phyloP scores from a whole-genome alignment of 2,113 vertebrate genomes.

The Sarotherodon lohbergeri region DNA sequence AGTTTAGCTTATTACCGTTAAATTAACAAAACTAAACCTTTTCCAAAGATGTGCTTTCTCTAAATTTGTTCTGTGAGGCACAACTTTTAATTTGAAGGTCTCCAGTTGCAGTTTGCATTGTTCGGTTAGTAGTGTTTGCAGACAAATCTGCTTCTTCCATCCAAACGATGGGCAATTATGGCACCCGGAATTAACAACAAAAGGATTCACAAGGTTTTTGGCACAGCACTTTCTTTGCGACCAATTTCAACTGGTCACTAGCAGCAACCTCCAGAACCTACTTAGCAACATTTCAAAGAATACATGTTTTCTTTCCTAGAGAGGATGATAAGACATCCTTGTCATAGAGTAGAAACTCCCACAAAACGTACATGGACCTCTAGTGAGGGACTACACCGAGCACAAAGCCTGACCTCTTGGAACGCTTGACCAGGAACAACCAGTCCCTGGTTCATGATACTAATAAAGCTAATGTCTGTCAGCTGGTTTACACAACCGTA shows the following conservation, averaged over 20 bases:
- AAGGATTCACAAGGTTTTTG: neutral
- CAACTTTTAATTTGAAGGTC: neutral
- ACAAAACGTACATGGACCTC: neutral
- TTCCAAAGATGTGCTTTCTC: neutral
- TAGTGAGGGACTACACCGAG: neutral
- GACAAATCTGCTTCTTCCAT: neutral
- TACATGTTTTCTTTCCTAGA: neutral
- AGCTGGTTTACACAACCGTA: constrained; percentile 10
- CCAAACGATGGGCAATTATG: neutral
- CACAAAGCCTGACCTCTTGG: constrained; percentile 9
- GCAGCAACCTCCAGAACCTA: neutral
- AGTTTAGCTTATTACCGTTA: neutral
- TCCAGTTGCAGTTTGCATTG: neutral
- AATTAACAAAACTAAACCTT: neutral
- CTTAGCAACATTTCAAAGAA: neutral
- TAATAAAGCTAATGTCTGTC: constrained; percentile 66
- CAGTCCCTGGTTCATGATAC: constrained; percentile 56
- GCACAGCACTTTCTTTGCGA: neutral
- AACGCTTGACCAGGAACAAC: constrained; percentile 30
- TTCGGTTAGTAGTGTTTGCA: neutral
- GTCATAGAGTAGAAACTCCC: neutral
- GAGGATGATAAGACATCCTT: neutral
- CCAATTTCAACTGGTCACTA: neutral
- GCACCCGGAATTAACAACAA: neutral
- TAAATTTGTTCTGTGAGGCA: neutral